Base-by-base conservation (phyloP, 2,888 invertebrate species). In the Melanostoma mellinum region DNA sequence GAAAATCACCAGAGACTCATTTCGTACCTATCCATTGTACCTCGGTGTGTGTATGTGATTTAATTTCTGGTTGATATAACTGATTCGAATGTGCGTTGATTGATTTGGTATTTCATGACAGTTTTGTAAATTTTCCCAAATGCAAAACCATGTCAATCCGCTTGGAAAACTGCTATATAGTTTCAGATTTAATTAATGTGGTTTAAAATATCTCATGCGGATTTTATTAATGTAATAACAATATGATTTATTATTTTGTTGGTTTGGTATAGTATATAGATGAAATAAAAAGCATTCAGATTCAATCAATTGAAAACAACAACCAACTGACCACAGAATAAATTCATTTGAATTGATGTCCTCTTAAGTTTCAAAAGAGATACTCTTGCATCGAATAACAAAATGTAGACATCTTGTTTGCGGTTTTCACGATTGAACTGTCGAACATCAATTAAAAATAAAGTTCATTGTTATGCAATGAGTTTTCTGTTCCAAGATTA, bases 321-420 rank as follows among this genome's bases (percentile, higher is more conserved):
- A 60, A 36, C 71, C 72, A 58, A 42, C 65, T 78, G 73, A 69
- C 73, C 68, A 73, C 78, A 78, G 56, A 63, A 33, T 78, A 42
- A 68, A 63, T 73, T 65, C 73, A 36, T 44, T 77, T 56, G 68
- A 61, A 61, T 58, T 36, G 58, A 55, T 46, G 50, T 56, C 42
- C 38, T 72, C 33, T 67, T 56, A 46, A 56, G 35, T 82, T 68
- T 60, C 68, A 73, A 50, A 56, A 52, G 68, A 77, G 65, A 60
- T 81, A 48, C 53, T 35, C 4, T 10, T 38, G 63, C 50, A 63
- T 38, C 63, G 30, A 67, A 50, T 63, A 67, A 56, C 42, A 58
- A 77, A 72, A 72, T 68, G 72, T 77, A 48, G 55, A 73, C 77
- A 77, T 77, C 81, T 73, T 78, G 56, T 69, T 20, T 82, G 73